Evolutionary conservation across 1,140 invertebrate genomes (phyloP), one percentile per base, ranked within the genome.

Genomic region (Euschistus heros): DNA sequence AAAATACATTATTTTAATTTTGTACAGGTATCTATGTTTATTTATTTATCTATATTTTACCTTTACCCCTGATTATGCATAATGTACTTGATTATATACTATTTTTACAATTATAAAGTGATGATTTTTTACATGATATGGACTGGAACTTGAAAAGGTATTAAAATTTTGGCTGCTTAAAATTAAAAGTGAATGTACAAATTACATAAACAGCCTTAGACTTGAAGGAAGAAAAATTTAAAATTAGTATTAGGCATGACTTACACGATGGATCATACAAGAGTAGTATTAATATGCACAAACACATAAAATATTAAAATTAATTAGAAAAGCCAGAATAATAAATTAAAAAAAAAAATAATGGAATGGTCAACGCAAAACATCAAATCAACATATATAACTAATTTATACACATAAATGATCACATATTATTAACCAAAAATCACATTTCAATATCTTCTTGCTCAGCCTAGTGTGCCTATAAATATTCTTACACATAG

Each of bases 401-500:
- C 65, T 66, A 66, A 65, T 59, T 65, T 46, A 65, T 65, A 65
- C 57, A 59, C 42, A 64, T 64, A 60, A 65, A 65, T 47, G 61
- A 66, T 66, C 65, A 66, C 65, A 66, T 63, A 62, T 61, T 66
- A 66, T 62, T 66, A 66, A 66, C 65, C 65, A 66, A 66, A 66
- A 66, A 66, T 66, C 65, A 66, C 65, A 66, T 66, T 66, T 37
- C 30, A 66, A 66, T 62, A 62, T 47, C 64, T 18, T 37, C 61
- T 44, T 62, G 65, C 65, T 66, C 33, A 59, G 26, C 55, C 55
- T 50, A 33, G n/a, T 50, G 50, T 54, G 18, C 24, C 50, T 22
- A 22, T 54, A 37, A 37, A 37, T 37, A 37, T 37, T 37, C 33
- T 37, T 37, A 37, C 33, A 6, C 13, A 4, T 4, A 4, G 2